A percentile compares a stretch with the other conserved stretches of the same genome.
phyloP scores from a whole-genome alignment of 2,888 invertebrate genomes.

The Meteorus colon region DNA sequence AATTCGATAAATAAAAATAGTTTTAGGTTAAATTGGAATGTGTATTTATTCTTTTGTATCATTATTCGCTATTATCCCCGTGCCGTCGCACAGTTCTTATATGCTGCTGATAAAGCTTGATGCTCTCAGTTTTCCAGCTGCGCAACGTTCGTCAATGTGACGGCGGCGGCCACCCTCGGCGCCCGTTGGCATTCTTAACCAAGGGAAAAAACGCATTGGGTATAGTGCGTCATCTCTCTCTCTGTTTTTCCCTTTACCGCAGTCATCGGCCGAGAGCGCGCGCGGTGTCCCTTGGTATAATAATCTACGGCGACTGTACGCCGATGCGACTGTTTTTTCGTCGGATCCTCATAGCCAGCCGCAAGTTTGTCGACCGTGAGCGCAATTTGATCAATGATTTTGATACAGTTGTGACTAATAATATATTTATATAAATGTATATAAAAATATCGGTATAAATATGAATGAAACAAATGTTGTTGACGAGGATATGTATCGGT shows the following conservation, averaged over 20 bases:
- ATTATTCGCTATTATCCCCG: constrained; percentile 38
- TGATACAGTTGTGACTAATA: background rate
- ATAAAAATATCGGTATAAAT: background rate
- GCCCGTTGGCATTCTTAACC: constrained; percentile 58
- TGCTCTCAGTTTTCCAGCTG: constrained; percentile 69
- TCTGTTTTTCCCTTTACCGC: constrained; percentile 42
- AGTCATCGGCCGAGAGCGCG: constrained; percentile 19
- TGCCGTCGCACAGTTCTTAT: constrained; percentile 32
- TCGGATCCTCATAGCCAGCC: constrained; percentile 31
- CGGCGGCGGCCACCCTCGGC: constrained; percentile 68
- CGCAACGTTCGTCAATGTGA: constrained; percentile 70
- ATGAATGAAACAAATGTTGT: background rate
- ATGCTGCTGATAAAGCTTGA: constrained; percentile 50
- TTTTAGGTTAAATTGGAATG: constrained; percentile 23
- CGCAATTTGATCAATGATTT: background rate
- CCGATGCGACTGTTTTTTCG: constrained; percentile 47
- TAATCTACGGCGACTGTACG: constrained; percentile 56
- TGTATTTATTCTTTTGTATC: constrained; percentile 50
- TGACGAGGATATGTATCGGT: background rate
- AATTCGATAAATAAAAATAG: constrained; percentile 28
- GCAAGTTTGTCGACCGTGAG: constrained; percentile 20
- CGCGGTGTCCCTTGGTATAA: constrained; percentile 54
- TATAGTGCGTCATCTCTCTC: constrained; percentile 46
- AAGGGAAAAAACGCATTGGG: constrained; percentile 52
- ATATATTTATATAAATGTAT: background rate